Percentiles rank a stretch among this genome's conserved stretches.
Conservation (phyloP, 2,888 invertebrate genomes). For the Seira musarum region DNA sequence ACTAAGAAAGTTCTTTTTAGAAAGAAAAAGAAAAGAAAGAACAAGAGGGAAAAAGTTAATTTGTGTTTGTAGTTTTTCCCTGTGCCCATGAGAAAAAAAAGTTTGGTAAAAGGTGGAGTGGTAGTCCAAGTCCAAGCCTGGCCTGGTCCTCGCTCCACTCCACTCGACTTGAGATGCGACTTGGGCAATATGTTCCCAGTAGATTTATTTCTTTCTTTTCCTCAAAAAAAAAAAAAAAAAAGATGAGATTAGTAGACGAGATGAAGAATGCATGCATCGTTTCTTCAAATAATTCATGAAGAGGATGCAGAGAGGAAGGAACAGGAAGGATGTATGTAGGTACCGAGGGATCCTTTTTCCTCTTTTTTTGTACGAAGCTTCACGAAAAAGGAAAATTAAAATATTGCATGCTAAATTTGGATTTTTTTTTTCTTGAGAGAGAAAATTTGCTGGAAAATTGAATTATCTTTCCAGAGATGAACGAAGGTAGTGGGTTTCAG, state of each 20-base stretch:
- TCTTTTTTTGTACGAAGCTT: not conserved
- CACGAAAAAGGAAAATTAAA: constrained; percentile 7
- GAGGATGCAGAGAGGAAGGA: not conserved
- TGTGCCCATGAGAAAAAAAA: constrained; percentile 9
- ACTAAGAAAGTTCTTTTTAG: constrained; percentile 7
- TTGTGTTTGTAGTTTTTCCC: not conserved
- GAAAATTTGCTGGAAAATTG: not conserved
- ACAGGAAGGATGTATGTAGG: not conserved
- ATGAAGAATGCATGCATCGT: constrained; percentile 6
- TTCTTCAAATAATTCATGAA: constrained; percentile 5
- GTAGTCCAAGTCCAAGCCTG: not conserved
- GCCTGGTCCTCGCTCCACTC: no score
- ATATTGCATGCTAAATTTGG: constrained; percentile 16
- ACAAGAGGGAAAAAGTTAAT: constrained; percentile 23
- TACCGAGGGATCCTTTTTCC: not conserved
- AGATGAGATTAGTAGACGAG: constrained; percentile 9
- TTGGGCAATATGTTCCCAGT: constrained; percentile 13
- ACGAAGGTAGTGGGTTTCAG: not conserved
- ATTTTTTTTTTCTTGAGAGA: not conserved
- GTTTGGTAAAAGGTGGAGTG: constrained; percentile 12
- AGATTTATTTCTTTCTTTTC: constrained; percentile 12
- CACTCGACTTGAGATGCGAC: no score
- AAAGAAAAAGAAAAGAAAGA: not conserved
- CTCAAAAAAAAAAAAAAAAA: no score
- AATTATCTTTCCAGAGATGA: not conserved